Evolutionary conservation across 2,113 vertebrate species (phyloP).

Genomic region (Irena cyanogastra): DNA sequence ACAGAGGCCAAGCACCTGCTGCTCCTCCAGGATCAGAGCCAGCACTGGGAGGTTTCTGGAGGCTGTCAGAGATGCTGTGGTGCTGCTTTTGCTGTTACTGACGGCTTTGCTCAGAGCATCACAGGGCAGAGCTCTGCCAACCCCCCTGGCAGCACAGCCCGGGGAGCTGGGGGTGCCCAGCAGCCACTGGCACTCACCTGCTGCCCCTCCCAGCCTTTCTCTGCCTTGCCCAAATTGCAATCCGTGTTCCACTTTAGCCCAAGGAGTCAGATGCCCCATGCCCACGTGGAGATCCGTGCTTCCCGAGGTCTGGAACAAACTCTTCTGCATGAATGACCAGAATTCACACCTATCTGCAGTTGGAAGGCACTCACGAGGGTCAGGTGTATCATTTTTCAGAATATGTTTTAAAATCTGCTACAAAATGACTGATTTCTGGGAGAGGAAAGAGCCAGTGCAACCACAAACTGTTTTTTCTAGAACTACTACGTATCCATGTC

Average conservation of each 20-base stretch:
- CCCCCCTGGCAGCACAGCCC: not conserved
- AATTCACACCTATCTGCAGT: fast-evolving
- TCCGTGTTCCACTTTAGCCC: not conserved
- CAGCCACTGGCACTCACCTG: not conserved
- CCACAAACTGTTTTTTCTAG: not conserved
- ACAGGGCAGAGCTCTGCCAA: not conserved
- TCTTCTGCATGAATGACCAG: not conserved
- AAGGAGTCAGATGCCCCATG: fast-evolving
- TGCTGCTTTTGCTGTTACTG: not conserved
- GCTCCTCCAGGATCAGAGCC: not conserved
- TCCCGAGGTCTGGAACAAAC: not conserved
- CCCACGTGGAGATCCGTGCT: fast-evolving
- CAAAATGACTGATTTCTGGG: not conserved
- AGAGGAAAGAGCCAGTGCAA: not conserved
- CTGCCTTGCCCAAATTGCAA: not conserved
- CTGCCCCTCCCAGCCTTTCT: not conserved
- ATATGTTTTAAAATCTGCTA: not conserved
- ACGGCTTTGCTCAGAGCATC: not conserved
- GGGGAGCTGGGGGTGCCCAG: not conserved
- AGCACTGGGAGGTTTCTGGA: not conserved
- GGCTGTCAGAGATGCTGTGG: not conserved
- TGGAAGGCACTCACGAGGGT: not conserved
- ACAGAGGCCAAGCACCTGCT: fast-evolving
- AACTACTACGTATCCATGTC: not conserved
- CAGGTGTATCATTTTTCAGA: fast-evolving